phyloP scores from a whole-genome alignment of 2,113 vertebrate genomes.

The Ceuthmochares aereus region DNA sequence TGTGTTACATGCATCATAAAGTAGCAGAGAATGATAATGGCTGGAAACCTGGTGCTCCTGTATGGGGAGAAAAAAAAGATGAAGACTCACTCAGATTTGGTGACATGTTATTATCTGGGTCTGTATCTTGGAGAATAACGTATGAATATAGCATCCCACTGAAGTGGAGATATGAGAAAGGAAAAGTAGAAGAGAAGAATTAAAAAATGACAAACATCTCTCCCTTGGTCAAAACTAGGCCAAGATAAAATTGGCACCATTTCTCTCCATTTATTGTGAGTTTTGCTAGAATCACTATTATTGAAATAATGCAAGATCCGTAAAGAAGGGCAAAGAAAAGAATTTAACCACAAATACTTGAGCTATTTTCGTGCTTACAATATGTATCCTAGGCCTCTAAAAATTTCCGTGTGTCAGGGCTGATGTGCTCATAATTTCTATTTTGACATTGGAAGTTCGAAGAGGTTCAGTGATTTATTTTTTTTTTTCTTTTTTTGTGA shows the following conservation, averaged over 20 bases:
- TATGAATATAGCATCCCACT: not conserved
- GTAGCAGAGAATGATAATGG: not conserved
- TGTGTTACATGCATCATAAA: not conserved
- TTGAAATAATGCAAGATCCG: not conserved
- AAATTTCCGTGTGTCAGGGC: not conserved
- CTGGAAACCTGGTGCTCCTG: not conserved
- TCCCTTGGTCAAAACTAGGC: not conserved
- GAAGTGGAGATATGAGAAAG: not conserved
- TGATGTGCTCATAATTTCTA: not conserved
- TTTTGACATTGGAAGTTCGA: not conserved
- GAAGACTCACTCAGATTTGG: accelerated
- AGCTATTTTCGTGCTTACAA: not conserved
- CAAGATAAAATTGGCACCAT: not conserved
- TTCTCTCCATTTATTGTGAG: not conserved
- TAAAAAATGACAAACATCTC: not conserved
- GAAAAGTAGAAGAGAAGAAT: not conserved
- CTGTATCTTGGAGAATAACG: not conserved
- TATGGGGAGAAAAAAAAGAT: not conserved
- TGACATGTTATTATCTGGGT: not conserved
- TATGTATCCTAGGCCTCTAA: not conserved
- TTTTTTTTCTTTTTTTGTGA: not conserved
- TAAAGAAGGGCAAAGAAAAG: not conserved
- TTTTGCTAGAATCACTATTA: not conserved
- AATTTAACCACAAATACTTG: not conserved
- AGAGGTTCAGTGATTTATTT: not conserved